Base-by-base conservation (phyloP, 2,113 vertebrate genomes). In the Forbesichthys agassizii region DNA sequence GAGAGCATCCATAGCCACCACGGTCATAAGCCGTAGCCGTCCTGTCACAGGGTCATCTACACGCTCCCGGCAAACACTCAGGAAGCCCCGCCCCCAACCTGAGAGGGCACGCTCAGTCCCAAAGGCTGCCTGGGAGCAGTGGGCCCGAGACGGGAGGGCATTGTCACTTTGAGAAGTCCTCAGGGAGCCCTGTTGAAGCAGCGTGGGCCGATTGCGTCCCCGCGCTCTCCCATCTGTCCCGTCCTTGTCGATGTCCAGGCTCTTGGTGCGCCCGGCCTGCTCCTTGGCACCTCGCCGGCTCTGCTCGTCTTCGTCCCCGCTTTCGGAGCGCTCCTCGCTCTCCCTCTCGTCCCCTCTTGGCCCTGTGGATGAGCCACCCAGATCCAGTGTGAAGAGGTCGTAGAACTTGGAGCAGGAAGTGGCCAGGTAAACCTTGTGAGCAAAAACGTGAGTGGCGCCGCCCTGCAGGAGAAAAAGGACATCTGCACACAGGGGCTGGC, bases 351-450 rank as follows among this genome's bases (percentile, higher is more conserved):
- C 81, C 18, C 58, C 66, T 27, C 9, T 6, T 12, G 57, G 47
- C 52, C 61, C 75, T 5, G 48, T 10, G 13, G 64, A 68, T 0
- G 69, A 79, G 14, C 78, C 86, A 49, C 87, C 82, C 0, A 91
- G 84, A 75, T 94, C 93, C 69, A 95, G 86, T 1, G 85, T 91
- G 84, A 96, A 96, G 59, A 96, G 93, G 87, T 96, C 95, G 1
- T 96, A 94, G 90, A 96, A 96, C 77, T 94, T 96, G 64, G 95
- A 96, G 86, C 95, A 96, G 64, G 95, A 95, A 4, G 94, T 96
- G 64, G 95, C 95, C 81, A 96, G 85, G 84, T 95, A 96, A 51
- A 96, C 91, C 46, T 94, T 95, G 81, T 96, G 95, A 9, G 95
- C 95, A 12, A 94, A 95, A 78, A 96, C 91, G 0, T 56, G 90